Conservation (phyloP, 92 coral and sea anemone genomes). For the Siderastrea radians region DNA sequence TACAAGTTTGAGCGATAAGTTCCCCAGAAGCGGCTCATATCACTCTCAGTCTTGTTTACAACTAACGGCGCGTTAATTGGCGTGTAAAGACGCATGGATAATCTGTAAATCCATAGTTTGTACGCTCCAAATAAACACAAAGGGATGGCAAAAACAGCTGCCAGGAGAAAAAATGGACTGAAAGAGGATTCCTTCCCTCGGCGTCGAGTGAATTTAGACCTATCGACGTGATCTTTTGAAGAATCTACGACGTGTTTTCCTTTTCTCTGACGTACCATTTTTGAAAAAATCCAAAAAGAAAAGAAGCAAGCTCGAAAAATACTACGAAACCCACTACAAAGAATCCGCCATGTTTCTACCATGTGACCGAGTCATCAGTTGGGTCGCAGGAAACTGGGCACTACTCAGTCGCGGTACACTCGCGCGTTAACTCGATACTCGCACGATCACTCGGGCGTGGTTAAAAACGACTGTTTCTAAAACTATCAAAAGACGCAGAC, state of each 20-base stretch:
- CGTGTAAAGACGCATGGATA: constrained; percentile 76
- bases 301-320: background rate
- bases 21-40: constrained; percentile 93
- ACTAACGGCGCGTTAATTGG: constrained; percentile 89
- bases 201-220: constrained; percentile 57
- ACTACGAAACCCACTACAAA: constrained; percentile 6
- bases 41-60: constrained; percentile 76
- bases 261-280: constrained; percentile 66
- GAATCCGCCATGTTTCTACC: constrained; percentile 46
- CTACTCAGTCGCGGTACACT: background rate
- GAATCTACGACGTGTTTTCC: constrained; percentile 54
- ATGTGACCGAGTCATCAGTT: constrained; percentile 22
- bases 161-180: constrained; percentile 16
- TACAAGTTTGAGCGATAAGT: constrained; percentile 94
- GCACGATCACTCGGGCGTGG: too few relatives aligned
- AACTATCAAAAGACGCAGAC: too few relatives aligned
- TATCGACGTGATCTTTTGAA: constrained; percentile 40
- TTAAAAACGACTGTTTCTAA: too few relatives aligned
- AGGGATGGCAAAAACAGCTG: constrained; percentile 36
- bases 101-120: constrained; percentile 74
- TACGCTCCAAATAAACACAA: constrained; percentile 68
- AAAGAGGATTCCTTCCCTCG: constrained; percentile 39
- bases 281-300: background rate
- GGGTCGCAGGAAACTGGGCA: constrained; percentile 4
- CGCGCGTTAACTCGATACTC: too few relatives aligned